Base-by-base conservation (phyloP, 2,888 invertebrate species). In the Phalera bucephala region DNA sequence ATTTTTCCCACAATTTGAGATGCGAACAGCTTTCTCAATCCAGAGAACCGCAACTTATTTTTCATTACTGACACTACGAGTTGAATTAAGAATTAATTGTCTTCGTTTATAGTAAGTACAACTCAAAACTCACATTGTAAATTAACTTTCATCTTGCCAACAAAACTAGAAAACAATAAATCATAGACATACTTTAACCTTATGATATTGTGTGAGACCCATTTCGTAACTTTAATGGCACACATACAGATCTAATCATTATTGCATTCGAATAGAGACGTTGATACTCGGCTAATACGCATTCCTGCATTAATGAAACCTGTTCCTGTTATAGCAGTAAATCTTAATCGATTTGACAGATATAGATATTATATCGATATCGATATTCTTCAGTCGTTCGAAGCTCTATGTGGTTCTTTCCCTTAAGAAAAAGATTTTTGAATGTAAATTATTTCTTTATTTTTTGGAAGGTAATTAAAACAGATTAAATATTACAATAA, bases 191-290 rank as follows among this genome's bases (percentile, higher is more conserved):
- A 19, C 4, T 22, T n/a, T n/a, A n/a, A 50, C 35, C 42, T 45
- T 28, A 23, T n/a, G 2, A n/a, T 13, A 32, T 32, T 32, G 32
- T 32, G 15, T 15, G 11, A 7, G n/a, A 15, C 8, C 32, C 32
- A 20, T 19, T 22, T 10, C 22, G 22, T 22, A 22, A 22, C 10
- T 2, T 22, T 22, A 13, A 26, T 26, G 14, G 10, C 26, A 26
- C 8, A 26, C 12, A 26, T 36, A 28, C 30, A 21, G 36, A 53
- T 54, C 62, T 47, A 65, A 54, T 58, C 43, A 61, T 58, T 70
- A 73, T 62, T 54, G 66, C 62, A 72, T 72, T 74, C 64, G 68
- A 69, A 78, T 75, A 75, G 61, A 73, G 73, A 72, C 71, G 64
- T n/a, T n/a, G n/a, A n/a, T 65, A 54, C 48, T 37, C 57, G 59